These are phyloP conservation scores for Magallana nippona DNA, from an alignment of 2,888 invertebrate species.

Conservation along the genomic window DNA sequence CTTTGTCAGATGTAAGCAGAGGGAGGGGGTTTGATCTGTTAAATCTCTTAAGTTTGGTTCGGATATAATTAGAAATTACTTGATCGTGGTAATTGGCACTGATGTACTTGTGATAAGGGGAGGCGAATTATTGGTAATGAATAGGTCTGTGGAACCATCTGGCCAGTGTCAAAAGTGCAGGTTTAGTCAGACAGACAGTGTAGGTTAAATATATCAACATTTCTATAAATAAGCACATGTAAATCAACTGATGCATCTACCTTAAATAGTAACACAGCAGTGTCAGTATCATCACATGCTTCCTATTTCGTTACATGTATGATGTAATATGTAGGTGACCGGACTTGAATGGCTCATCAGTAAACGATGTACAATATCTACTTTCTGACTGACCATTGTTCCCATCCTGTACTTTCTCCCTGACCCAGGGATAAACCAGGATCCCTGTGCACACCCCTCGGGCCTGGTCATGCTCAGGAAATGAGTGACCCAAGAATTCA, in stretches of 20 bases:
- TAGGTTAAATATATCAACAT: neutral
- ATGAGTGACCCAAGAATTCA: no score
- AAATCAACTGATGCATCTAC: neutral
- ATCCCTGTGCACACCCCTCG: no score
- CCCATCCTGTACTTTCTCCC: no score
- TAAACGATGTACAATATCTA: neutral
- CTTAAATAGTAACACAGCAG: neutral
- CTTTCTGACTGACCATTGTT: neutral
- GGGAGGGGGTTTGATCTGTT: neutral
- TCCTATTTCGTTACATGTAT: neutral
- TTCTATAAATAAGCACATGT: constrained; percentile 22
- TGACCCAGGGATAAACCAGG: no score
- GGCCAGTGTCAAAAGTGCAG: constrained; percentile 9
- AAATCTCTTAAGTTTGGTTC: neutral
- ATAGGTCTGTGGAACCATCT: constrained; percentile 2
- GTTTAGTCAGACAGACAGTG: neutral
- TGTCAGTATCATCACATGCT: neutral
- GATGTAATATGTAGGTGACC: neutral
- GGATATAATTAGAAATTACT: constrained; percentile 13
- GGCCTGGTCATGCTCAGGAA: no score
- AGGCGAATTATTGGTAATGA: constrained; percentile 2
- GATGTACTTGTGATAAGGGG: constrained; percentile 25
- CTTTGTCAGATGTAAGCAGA: constrained; percentile 7
- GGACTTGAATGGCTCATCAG: neutral
- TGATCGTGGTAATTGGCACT: constrained; percentile 20